Conservation (phyloP, 2,888 invertebrate species). For the Nomada fucata region DNA sequence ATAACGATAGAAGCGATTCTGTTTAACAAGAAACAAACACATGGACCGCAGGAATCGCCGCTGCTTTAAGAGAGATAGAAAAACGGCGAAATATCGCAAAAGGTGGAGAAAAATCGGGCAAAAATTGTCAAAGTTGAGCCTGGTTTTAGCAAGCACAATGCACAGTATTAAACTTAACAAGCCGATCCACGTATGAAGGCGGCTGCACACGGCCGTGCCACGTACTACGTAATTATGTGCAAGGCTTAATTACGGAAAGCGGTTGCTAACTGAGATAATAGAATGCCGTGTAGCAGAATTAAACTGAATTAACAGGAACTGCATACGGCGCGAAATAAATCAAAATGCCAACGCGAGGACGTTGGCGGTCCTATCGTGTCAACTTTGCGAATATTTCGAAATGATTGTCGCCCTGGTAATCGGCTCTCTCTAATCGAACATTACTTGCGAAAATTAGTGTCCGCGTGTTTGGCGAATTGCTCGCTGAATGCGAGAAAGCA, state of each 20-base stretch:
- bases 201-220: slow-evolving; percentile 2
- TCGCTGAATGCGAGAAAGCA: too few species aligned
- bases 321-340: slow-evolving; percentile 38
- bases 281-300: slow-evolving; percentile 55
- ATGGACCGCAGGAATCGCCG: neutral
- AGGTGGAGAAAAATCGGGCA: neutral
- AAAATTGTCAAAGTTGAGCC: slow-evolving; percentile 8
- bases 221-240: slow-evolving; percentile 54
- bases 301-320: slow-evolving; percentile 51
- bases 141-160: slow-evolving; percentile 22
- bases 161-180: slow-evolving; percentile 51
- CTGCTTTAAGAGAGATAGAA: neutral
- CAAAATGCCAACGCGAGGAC: slow-evolving; percentile 31
- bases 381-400: neutral
- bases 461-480: too few species aligned
- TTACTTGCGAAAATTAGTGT: neutral
- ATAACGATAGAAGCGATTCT: neutral
- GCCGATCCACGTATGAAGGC: slow-evolving; percentile 41
- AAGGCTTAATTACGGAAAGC: slow-evolving; percentile 60
- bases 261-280: slow-evolving; percentile 58
- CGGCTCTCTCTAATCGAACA: neutral
- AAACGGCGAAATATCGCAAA: neutral
- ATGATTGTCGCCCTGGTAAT: neutral
- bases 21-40: neutral
- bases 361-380: neutral